Evolutionary conservation across 1,140 invertebrate species (phyloP), one percentile per base, ranked within the genome.

Genomic region (Drosophila pectinifera): DNA sequence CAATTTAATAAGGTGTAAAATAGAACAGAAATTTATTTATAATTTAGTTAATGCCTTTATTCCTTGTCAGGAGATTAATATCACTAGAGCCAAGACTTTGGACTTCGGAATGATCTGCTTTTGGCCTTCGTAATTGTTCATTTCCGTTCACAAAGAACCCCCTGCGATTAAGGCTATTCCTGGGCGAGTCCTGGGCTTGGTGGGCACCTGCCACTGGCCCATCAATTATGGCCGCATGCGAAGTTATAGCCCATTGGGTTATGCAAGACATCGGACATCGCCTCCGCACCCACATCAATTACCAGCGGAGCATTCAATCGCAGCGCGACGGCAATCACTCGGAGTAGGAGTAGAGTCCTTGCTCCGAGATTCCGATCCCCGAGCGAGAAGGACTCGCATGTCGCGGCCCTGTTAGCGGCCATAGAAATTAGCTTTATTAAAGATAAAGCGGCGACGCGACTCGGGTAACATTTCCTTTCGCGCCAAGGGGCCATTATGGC

Each of bases 371-470:
- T 79, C 26, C 31, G 16, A 61, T 67, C 41, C 46, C 64, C 16
- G 22, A 22, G 38, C 46, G 45, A 34, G 42, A 18, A 48, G 45
- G 58, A 75, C 75, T 85, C 63, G 84, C 84, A 89, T 89, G 84
- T 89, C 80, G 73, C 65, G 45, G 26, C 18, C 73, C 84, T 90
- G 84, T 89, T 89, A 89, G 85, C 73, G 65, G 73, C 73, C 70
- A 80, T 89, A 89, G 85, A 84, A 89, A 89, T 89, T 89, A 89
- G 85, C 78, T 78, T 80, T 89, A 89, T 89, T 89, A 89, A 89
- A 89, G 84, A 89, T 84, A 90, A 83, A 80, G 83, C 65, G 64
- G 20, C 64, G 28, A 42, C 45, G 64, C 64, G 36, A 68, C 70
- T 48, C 53, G 62, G 72, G 78, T 73, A 79, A 80, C 76, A 76